phyloP scores from a whole-genome alignment of 2,888 invertebrate species.

The Lamellibrachia satsuma region DNA sequence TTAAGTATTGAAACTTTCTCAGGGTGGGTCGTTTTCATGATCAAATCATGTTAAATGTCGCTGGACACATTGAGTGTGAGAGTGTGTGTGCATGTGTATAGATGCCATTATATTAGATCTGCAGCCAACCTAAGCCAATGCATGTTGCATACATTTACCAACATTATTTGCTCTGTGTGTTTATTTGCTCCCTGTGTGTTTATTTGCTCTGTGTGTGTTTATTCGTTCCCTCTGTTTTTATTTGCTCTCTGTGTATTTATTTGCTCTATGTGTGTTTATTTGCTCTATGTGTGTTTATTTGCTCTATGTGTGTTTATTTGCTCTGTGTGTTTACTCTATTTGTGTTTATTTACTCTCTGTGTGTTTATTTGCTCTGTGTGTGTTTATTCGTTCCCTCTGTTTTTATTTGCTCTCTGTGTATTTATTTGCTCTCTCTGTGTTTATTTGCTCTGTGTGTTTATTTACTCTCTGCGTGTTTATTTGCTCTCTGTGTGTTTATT shows the following conservation, averaged over 20 bases:
- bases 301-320: no score
- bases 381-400: no score
- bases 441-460: no score
- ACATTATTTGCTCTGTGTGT: no score
- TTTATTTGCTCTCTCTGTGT: no score
- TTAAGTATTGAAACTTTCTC: background rate
- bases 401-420: no score
- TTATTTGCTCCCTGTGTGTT: background rate
- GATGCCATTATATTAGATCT: background rate
- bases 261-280: background rate
- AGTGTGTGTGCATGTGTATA: background rate
- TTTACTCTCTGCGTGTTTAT: no score
- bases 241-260: no score
- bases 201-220: background rate
- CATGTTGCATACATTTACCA: background rate
- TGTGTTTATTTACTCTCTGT: no score
- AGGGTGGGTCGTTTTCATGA: background rate
- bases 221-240: background rate
- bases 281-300: background rate
- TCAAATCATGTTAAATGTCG: background rate
- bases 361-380: no score
- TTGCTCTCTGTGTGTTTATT: no score
- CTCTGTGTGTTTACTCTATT: no score
- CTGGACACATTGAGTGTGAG: background rate
- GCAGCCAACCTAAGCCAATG: background rate